Base-by-base conservation (phyloP, 2,888 invertebrate genomes). In the Epistrophe eligans region DNA sequence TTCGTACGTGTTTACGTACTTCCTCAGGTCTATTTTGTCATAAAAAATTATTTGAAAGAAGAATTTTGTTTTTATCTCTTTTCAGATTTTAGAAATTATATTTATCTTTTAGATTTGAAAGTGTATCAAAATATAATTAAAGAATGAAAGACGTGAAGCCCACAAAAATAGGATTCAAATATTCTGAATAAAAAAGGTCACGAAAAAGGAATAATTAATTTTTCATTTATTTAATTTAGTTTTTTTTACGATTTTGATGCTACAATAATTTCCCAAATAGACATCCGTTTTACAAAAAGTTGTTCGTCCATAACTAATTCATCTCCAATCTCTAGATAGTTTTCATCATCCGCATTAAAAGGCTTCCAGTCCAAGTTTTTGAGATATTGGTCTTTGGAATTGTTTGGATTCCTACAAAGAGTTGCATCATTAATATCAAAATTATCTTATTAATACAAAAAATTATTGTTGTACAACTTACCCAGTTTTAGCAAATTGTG, bases 401-500 rank as follows among this genome's bases (percentile, higher is more conserved):
- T 91, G 80, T 92, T 90, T 0, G 92, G 93, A 89, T 92, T 89
- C 3, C 92, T 92, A 43, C 8, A 73, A 62, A 2, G 0, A 67
- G 13, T 28, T 48, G 1, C 4, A 43, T n/a, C n/a, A n/a, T n/a
- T n/a, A n/a, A n/a, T 7, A n/a, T 8, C 5, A 52, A 24, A 52
- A 19, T 4, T 11, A 11, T 50, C 15, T 52, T 48, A 10, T 19
- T 11, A 19, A 19, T 0, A 13, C 0, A n/a, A 32, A 15, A 6
- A 9, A 9, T 9, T n/a, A n/a, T 15, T 4, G 10, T 35, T 24
- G 1, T 15, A 3, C 1, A 8, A 45, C 60, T 73, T 79, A 92
- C 92, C 92, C 90, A 15, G 89, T 91, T 62, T 43, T 85, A 8
- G 92, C 92, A 81, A 94, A 94, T 67, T 91, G 91, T 0, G 90